Percentiles rank a stretch among this genome's conserved stretches.
These are phyloP conservation scores for Apantesis nais DNA, from an alignment of 2,888 invertebrate species.

Conservation along the genomic window DNA sequence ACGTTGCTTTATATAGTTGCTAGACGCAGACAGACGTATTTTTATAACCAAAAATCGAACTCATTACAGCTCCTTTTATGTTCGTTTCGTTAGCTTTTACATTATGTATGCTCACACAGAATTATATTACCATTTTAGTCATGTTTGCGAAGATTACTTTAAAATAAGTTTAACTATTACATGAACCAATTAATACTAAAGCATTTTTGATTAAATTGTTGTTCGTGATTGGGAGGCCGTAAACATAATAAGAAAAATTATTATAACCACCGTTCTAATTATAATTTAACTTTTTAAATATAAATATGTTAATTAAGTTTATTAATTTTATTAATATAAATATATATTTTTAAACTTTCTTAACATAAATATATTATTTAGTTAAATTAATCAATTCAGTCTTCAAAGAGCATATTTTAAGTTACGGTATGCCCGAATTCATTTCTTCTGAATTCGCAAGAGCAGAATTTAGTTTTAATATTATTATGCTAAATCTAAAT, in stretches of 20 bases:
- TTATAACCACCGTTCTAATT: not conserved
- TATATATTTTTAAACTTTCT: no score
- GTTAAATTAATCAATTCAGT: not conserved
- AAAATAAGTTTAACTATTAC: not conserved
- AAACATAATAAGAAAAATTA: not conserved
- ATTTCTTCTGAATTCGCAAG: not conserved
- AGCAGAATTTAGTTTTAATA: not conserved
- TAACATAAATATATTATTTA: no score
- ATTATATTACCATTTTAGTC: not conserved
- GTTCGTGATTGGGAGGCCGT: not conserved
- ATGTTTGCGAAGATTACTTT: not conserved
- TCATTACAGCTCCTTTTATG: no score
- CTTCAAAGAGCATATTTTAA: not conserved
- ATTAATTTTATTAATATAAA: no score
- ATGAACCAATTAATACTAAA: not conserved
- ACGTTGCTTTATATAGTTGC: no score
- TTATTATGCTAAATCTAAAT: not conserved
- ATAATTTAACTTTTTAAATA: no score
- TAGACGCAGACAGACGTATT: no score
- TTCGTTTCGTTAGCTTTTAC: no score
- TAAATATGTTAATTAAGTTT: no score
- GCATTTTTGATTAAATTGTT: not conserved
- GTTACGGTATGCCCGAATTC: not conserved
- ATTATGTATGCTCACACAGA: no score
- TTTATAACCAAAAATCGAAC: no score